Percentiles rank a stretch among this genome's conserved stretches.
Evolutionary conservation across 2,797 vertebrate species (phyloP).

Genomic region (Phalanger gymnotis): DNA sequence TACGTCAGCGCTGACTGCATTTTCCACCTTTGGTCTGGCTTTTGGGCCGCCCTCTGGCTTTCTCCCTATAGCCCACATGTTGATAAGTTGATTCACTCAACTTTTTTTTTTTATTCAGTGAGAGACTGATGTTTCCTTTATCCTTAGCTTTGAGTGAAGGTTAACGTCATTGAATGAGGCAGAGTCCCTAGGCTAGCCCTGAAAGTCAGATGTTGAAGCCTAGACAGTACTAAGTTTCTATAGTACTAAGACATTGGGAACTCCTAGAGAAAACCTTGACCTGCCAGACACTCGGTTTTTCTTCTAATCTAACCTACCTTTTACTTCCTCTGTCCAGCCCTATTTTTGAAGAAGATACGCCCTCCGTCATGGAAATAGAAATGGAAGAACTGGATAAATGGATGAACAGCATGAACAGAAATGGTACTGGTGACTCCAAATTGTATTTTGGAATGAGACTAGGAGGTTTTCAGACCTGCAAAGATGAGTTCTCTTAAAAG

Average conservation of each 20-base stretch:
- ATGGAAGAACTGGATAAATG: conserved; percentile 98
- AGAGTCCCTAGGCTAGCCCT: not conserved
- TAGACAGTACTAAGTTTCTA: not conserved
- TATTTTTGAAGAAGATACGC: conserved; percentile 98
- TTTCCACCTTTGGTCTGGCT: not conserved
- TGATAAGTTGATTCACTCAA: not conserved
- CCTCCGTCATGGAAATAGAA: conserved; percentile 97
- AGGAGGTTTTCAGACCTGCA: not conserved
- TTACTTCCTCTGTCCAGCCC: conserved; percentile 86
- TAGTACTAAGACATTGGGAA: not conserved
- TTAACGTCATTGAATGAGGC: not conserved
- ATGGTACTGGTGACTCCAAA: conserved; percentile 83
- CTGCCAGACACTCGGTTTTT: rapidly evolving
- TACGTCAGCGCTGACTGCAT: not conserved
- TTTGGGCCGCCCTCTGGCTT: not conserved
- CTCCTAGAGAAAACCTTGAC: not conserved
- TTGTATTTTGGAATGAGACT: not conserved
- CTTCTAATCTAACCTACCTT: not conserved
- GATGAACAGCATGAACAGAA: conserved; percentile 91
- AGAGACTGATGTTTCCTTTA: not conserved
- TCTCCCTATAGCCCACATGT: not conserved
- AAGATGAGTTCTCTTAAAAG: conserved; percentile 35
- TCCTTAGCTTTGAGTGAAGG: not conserved
- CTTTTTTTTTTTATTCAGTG: not conserved
- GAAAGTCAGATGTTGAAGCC: not conserved